Percentiles rank a stretch among this genome's conserved stretches.
Evolutionary conservation across 2,113 vertebrate species (phyloP).

Genomic region (Ochotona princeps): DNA sequence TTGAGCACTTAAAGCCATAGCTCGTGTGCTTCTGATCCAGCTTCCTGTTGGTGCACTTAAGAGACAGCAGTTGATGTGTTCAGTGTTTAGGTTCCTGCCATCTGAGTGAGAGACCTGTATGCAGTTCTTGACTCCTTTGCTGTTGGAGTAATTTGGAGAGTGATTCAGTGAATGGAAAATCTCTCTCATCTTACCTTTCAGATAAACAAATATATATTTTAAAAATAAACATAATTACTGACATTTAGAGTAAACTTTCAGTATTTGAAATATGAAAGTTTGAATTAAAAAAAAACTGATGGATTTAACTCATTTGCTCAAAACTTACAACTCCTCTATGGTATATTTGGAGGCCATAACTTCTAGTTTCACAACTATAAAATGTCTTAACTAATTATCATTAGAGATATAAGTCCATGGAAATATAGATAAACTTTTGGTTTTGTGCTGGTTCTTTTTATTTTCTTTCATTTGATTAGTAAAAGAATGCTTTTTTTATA

Average conservation of each 20-base stretch:
- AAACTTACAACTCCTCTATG: not conserved
- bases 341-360: not conserved
- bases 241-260: not conserved
- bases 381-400: not conserved
- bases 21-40: too few species aligned
- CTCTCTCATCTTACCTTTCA: too few species aligned
- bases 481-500: slow-evolving; percentile 51
- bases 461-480: not conserved
- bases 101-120: too few species aligned
- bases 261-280: not conserved
- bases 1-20: too few species aligned
- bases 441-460: not conserved
- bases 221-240: not conserved
- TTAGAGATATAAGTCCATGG: not conserved
- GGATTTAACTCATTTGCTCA: not conserved
- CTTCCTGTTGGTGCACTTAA: too few species aligned
- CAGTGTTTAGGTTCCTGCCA: too few species aligned
- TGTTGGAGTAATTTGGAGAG: too few species aligned
- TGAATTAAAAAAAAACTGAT: not conserved
- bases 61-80: too few species aligned
- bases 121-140: too few species aligned
- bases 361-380: not conserved
- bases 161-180: too few species aligned
- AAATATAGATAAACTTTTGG: not conserved
- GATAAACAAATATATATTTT: too few species aligned